Conservation (phyloP, 1,140 invertebrate genomes). For the Nasonia giraulti region DNA sequence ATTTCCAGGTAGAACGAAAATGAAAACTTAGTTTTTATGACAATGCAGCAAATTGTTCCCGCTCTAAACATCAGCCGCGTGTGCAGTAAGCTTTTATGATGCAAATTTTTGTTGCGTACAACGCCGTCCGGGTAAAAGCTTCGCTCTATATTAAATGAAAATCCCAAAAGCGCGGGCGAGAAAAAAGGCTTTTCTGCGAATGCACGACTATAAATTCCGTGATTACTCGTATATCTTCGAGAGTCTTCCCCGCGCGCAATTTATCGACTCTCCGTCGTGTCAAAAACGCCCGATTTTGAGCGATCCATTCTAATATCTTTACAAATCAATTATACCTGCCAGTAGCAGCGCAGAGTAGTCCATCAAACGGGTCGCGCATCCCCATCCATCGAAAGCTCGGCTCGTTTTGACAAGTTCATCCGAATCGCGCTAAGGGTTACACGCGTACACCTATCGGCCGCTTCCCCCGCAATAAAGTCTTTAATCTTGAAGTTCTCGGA, state of each 20-base stretch:
- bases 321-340: neutral
- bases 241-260: neutral
- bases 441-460: too few relatives aligned
- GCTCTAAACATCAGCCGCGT: neutral
- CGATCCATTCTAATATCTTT: neutral
- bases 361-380: constrained; percentile 7
- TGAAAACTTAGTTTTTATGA: constrained; percentile 5
- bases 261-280: neutral
- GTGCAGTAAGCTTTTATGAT: constrained; percentile 1
- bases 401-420: neutral
- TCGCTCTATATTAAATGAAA: neutral
- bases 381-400: constrained; percentile 41
- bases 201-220: neutral
- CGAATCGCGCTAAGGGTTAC: neutral
- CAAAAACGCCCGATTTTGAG: neutral
- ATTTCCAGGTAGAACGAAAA: neutral
- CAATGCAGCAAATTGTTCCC: neutral
- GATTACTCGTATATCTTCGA: neutral
- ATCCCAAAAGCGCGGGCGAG: neutral
- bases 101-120: neutral
- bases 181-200: neutral
- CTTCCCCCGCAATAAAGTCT: neutral
- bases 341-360: neutral
- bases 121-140: neutral
- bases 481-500: neutral